Evolutionary conservation across 2,113 vertebrate species (phyloP).

Genomic region (Daubentonia madagascariensis): DNA sequence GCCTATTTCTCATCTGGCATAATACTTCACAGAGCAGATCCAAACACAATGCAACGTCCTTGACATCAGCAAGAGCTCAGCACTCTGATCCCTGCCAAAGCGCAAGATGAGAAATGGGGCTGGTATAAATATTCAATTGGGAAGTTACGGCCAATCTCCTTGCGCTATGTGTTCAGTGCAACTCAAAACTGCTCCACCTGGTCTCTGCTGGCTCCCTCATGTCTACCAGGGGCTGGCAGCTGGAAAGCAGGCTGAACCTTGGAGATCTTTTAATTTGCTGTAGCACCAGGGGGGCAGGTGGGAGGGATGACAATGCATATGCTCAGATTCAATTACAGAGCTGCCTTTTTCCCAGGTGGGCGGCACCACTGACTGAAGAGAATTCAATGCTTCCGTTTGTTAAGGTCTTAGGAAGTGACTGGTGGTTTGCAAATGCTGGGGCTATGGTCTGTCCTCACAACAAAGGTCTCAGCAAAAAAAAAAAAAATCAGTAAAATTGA

Average conservation of each 20-base stretch:
- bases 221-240: slow-evolving; percentile 75
- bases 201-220: slow-evolving; percentile 72
- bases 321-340: slow-evolving; percentile 65
- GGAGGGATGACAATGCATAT: slow-evolving; percentile 52
- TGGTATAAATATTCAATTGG: slow-evolving; percentile 78
- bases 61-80: slow-evolving; percentile 62
- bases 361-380: neutral
- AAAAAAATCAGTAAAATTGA: neutral
- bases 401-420: neutral
- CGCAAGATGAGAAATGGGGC: slow-evolving; percentile 74
- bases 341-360: slow-evolving; percentile 60
- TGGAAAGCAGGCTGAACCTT: slow-evolving; percentile 69
- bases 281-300: slow-evolving; percentile 6
- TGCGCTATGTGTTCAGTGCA: slow-evolving; percentile 69
- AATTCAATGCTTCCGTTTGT: slow-evolving; percentile 32
- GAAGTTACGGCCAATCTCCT: slow-evolving; percentile 66
- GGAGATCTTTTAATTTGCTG: slow-evolving; percentile 70
- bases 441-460: neutral
- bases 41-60: slow-evolving; percentile 63
- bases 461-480: neutral
- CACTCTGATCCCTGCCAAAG: slow-evolving; percentile 57
- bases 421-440: slow-evolving; percentile 7
- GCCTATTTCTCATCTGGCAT: slow-evolving; percentile 70
- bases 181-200: slow-evolving; percentile 77
- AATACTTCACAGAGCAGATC: slow-evolving; percentile 50